phyloP scores from a whole-genome alignment of 2,888 invertebrate species.

The Drosophila prolongata region DNA sequence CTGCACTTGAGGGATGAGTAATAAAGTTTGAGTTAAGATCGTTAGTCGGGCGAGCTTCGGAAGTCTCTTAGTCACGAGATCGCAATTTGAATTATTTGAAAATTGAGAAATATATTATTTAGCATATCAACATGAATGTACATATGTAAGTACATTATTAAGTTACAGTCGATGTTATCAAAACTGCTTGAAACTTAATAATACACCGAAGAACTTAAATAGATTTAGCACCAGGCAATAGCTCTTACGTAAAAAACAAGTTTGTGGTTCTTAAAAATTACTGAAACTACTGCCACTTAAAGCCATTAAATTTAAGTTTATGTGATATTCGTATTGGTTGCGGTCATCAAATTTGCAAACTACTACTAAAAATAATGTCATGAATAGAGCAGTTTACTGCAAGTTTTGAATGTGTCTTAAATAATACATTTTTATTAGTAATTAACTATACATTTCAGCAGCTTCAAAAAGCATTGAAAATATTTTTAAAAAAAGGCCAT shows the following conservation, averaged over 20 bases:
- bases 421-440: too few species aligned
- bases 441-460: not conserved
- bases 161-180: not conserved
- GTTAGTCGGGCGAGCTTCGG: not conserved
- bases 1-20: constrained; percentile 13
- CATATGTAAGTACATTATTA: too few species aligned
- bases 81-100: not conserved
- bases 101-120: not conserved
- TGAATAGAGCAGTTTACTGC: too few species aligned
- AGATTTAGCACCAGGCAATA: not conserved
- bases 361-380: not conserved
- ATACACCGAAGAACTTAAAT: too few species aligned
- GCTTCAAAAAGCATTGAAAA: not conserved
- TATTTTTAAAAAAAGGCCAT: not conserved
- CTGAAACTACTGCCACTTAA: not conserved
- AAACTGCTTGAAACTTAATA: too few species aligned
- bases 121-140: too few species aligned
- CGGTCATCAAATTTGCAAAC: not conserved
- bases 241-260: not conserved
- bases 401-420: too few species aligned
- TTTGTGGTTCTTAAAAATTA: not conserved
- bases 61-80: constrained; percentile 14
- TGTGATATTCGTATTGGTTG: not conserved
- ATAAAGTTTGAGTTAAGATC: constrained; percentile 3
- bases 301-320: not conserved